Conservation (phyloP, 2,888 invertebrate species). For the Lamellibrachia satsuma region DNA sequence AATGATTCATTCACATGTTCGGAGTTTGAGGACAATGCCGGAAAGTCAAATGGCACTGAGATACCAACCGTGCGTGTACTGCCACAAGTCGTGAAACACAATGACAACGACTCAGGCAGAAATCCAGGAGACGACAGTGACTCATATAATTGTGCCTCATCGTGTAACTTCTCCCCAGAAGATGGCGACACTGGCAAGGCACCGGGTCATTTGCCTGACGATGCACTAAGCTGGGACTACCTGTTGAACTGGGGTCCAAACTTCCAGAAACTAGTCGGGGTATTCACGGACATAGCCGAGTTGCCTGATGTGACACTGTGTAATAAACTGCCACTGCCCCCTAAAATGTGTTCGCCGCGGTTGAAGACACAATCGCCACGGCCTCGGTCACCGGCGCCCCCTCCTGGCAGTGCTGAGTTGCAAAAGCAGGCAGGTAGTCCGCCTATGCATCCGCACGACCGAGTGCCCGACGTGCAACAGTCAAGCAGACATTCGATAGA, state of each 20-base stretch:
- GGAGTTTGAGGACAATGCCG: slow-evolving; percentile 89
- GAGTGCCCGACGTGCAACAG: background rate
- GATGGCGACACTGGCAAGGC: slow-evolving; percentile 10
- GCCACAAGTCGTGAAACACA: slow-evolving; percentile 70
- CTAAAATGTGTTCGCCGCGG: background rate
- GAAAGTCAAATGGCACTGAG: background rate
- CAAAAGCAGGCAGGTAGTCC: background rate
- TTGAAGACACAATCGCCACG: background rate
- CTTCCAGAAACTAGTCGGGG: slow-evolving; percentile 93
- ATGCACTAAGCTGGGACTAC: slow-evolving; percentile 91
- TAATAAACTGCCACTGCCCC: background rate
- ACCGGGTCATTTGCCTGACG: slow-evolving; percentile 63
- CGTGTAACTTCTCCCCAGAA: slow-evolving; percentile 24
- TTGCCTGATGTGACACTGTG: slow-evolving; percentile 75
- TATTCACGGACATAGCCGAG: slow-evolving; percentile 95
- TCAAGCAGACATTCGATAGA: slow-evolving; percentile 8
- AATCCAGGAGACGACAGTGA: slow-evolving; percentile 59
- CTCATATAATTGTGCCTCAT: background rate
- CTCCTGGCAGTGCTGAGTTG: background rate
- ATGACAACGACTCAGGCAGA: slow-evolving; percentile 91
- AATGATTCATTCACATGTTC: slow-evolving; percentile 98
- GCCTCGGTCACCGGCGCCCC: background rate
- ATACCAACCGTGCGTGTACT: background rate
- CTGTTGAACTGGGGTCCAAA: slow-evolving; percentile 95
- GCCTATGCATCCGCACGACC: background rate